phyloP scores from a whole-genome alignment of 35 echinoderm and acorn worm species.

The Eucidaris tribuloides region DNA sequence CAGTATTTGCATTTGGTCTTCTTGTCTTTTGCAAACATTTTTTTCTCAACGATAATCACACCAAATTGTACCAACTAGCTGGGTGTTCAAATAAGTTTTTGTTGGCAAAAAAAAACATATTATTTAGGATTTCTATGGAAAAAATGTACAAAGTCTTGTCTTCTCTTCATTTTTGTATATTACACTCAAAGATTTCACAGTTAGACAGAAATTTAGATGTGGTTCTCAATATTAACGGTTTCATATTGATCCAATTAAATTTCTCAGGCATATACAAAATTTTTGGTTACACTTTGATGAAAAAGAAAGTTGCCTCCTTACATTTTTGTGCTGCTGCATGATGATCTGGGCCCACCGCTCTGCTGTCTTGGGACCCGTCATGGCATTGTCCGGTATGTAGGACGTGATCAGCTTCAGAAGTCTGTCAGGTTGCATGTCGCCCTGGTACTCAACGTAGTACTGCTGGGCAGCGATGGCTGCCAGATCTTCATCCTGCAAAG shows the following conservation, averaged over 20 bases:
- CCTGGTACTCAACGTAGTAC: conserved; percentile 91
- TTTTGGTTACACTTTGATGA: not conserved
- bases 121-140: no score
- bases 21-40: no score
- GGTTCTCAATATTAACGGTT: not conserved
- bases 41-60: no score
- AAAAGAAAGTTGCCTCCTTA: conserved; percentile 43
- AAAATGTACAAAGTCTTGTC: no score
- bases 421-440: conserved; percentile 69
- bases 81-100: no score
- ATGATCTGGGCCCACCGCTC: conserved; percentile 91
- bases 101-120: no score
- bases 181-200: no score
- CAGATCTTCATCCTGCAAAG: conserved; percentile 76
- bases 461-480: conserved; percentile 98
- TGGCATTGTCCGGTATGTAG: conserved; percentile 91
- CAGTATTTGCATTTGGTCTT: not conserved
- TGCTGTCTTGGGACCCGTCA: conserved; percentile 83
- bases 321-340: conserved; percentile 74
- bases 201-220: no score
- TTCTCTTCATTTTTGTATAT: no score
- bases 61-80: no score
- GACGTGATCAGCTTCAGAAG: conserved; percentile 68
- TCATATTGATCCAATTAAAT: not conserved
- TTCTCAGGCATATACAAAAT: not conserved